phyloP scores from a whole-genome alignment of 1,140 invertebrate species.

The Agrypnia vestita region DNA sequence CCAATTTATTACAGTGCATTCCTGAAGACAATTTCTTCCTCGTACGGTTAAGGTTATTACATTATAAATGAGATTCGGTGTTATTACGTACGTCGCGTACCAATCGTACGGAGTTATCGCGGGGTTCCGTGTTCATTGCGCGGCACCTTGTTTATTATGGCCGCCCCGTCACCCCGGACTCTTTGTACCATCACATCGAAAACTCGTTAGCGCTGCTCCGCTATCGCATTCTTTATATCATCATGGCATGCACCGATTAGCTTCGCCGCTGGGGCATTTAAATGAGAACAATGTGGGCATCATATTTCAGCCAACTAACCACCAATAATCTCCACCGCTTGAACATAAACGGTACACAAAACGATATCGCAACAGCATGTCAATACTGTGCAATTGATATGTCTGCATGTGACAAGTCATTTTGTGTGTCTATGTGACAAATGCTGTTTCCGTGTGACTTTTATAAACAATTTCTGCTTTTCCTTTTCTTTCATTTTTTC shows the following conservation, averaged over 20 bases:
- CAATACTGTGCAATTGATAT: no score
- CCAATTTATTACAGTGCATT: not conserved
- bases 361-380: no score
- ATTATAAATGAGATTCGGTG: conserved; percentile 18
- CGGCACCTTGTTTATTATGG: conserved; percentile 31
- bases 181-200: not conserved
- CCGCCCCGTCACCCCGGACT: conserved; percentile 5
- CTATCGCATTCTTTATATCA: conserved; percentile 13
- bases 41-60: conserved; percentile 20
- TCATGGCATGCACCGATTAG: not conserved
- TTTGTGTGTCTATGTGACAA: no score
- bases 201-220: conserved; percentile 32
- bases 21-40: not conserved
- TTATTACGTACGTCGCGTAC: not conserved
- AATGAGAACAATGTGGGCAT: not conserved
- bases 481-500: no score
- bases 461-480: no score
- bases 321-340: no score
- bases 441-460: no score
- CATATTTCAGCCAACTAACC: no score
- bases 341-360: no score
- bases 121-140: conserved; percentile 16
- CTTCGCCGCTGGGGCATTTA: not conserved
- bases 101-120: conserved; percentile 29
- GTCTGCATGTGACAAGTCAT: no score